Conservation (phyloP, 2,113 vertebrate species). For the Tupaia chinensis region DNA sequence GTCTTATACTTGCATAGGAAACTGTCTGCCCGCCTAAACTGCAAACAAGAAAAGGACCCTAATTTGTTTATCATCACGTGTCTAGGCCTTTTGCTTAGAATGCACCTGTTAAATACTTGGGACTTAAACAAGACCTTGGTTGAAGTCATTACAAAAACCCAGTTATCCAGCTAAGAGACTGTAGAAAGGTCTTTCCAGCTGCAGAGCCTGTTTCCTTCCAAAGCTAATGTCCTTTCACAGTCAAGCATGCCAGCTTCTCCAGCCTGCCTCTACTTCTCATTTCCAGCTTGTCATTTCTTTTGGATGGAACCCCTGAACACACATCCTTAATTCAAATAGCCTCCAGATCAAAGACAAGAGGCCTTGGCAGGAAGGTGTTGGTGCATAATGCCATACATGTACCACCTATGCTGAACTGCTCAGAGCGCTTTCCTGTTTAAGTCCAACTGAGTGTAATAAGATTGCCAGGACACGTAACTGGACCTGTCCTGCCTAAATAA, state of each 20-base stretch:
- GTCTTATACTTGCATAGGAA: neutral
- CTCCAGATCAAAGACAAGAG: constrained; percentile 7
- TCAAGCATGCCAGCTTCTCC: neutral
- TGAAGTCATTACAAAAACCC: neutral
- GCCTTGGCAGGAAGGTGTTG: neutral
- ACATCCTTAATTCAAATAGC: neutral
- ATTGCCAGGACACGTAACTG: neutral
- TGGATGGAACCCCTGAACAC: neutral
- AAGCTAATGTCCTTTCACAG: neutral
- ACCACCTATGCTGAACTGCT: neutral
- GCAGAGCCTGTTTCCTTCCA: neutral
- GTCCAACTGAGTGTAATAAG: neutral
- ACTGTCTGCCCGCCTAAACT: neutral
- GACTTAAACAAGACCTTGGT: neutral
- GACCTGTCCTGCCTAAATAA: neutral
- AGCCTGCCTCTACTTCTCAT: neutral
- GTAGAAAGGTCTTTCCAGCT: neutral
- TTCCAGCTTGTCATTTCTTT: constrained; percentile 17
- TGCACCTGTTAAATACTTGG: neutral
- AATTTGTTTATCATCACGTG: neutral
- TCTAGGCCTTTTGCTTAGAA: neutral
- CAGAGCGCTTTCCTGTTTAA: neutral
- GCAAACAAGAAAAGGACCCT: neutral
- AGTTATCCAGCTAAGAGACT: neutral
- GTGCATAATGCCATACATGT: neutral